These are phyloP conservation scores for Drosophila barbarae DNA, from an alignment of 2,888 invertebrate species.

Conservation along the genomic window DNA sequence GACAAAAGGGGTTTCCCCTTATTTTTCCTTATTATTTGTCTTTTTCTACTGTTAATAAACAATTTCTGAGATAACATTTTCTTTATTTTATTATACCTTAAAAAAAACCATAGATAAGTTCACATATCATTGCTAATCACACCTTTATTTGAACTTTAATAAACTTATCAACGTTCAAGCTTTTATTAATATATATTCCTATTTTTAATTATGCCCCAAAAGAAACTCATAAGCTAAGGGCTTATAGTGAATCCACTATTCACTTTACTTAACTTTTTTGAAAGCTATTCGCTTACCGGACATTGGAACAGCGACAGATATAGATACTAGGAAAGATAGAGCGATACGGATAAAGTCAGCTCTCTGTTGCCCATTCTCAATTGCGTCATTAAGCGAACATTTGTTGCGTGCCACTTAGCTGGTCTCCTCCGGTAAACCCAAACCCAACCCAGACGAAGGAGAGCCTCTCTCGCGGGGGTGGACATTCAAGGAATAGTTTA, in stretches of 20 bases:
- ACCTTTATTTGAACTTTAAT: neutral
- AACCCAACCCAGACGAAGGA: conserved; percentile 7
- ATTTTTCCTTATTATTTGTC: too few relatives aligned
- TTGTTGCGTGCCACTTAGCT: conserved; percentile 64
- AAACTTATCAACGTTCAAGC: neutral
- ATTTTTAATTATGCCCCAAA: neutral
- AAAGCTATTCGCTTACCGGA: conserved; percentile 6
- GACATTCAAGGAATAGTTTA: conserved; percentile 19
- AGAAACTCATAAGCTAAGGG: neutral
- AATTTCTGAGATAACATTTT: too few relatives aligned
- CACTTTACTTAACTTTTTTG: neutral
- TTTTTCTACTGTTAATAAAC: neutral
- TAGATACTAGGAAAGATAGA: conserved; percentile 3
- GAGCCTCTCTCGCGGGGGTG: neutral
- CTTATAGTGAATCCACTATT: conserved; percentile 2
- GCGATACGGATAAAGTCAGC: conserved; percentile 9
- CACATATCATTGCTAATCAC: neutral
- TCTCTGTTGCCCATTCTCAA: conserved; percentile 11
- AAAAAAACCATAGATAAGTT: neutral
- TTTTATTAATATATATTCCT: neutral
- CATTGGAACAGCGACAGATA: conserved; percentile 12
- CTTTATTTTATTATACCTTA: neutral
- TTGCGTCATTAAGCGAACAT: conserved; percentile 62
- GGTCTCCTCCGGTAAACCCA: conserved; percentile 21
- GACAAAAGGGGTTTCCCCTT: too few relatives aligned